Base-by-base conservation (phyloP, 2,797 vertebrate genomes). In the Gobionotothen gibberifrons region DNA sequence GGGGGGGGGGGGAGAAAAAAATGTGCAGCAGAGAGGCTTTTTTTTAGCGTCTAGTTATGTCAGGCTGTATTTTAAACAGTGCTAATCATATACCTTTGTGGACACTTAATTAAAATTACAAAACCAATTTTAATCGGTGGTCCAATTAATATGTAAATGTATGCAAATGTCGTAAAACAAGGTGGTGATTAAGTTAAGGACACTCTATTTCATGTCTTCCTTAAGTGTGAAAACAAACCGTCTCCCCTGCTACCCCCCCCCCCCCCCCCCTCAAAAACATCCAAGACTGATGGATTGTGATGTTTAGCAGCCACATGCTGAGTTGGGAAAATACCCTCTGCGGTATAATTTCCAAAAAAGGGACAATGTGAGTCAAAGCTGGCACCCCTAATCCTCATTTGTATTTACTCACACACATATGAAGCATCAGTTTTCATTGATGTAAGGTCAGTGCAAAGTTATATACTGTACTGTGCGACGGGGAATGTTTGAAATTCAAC, bases 81-180 rank as follows among this genome's bases (percentile, higher is more conserved):
- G 96, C 97, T 99, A 99, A 99, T 99, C 98, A 97, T 98, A 98
- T 98, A 99, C 97, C 97, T 99, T 99, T 99, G 97, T 99, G 97
- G 97, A 98, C 98, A 98, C 97, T 98, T 99, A 99, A 99, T 99
- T 99, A 99, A 99, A 98, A 99, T 99, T 98, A 98, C 97, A 98
- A 98, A 98, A 98, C 96, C 97, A 98, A 97, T 99, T 99, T 98
- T 98, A 98, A 99, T 99, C 97, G 97, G 95, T 94, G 93, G 96
- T 97, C 96, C 97, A 99, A 99, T 99, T 99, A 99, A 98, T 99
- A 99, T 99, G 98, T 95, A 97, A 99, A 99, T 98, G 92, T 97
- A 98, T 99, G 97, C 97, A 99, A 99, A 99, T 99, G 96, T 95
- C 94, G 96, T 96, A 96, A 98, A 98, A 98, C 97, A 98, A 99